phyloP scores from a whole-genome alignment of 2,888 invertebrate genomes.

The Diadegma fenestrale region DNA sequence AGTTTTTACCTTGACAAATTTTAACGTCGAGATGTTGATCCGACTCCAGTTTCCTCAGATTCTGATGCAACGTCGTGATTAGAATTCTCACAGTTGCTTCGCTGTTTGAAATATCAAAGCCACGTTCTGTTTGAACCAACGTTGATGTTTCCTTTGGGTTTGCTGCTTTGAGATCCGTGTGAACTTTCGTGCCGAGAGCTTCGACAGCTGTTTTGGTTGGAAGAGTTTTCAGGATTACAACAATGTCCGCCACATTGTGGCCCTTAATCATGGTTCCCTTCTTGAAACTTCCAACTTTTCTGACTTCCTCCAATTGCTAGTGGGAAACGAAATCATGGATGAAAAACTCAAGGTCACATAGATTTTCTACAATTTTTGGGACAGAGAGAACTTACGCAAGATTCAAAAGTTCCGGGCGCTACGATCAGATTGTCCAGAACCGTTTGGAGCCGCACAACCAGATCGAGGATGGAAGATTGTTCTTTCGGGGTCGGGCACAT shows the following conservation, averaged over 20 bases:
- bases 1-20: constrained; percentile 83
- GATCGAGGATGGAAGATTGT: constrained; percentile 95
- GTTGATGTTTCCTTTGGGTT: constrained; percentile 88
- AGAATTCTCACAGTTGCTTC: constrained; percentile 95
- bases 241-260: constrained; percentile 97
- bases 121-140: constrained; percentile 88
- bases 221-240: constrained; percentile 97
- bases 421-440: constrained; percentile 97
- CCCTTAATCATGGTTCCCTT: constrained; percentile 99
- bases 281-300: constrained; percentile 99
- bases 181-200: constrained; percentile 94
- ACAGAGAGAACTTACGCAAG: constrained; percentile 92
- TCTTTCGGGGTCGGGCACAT: constrained; percentile 96
- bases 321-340: constrained; percentile 46
- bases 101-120: constrained; percentile 95
- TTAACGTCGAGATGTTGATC: constrained; percentile 90
- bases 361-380: not conserved
- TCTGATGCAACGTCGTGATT: constrained; percentile 97
- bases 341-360: not conserved
- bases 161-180: constrained; percentile 93
- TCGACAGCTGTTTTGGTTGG: constrained; percentile 98
- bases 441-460: constrained; percentile 97
- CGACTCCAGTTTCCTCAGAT: constrained; percentile 96
- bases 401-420: constrained; percentile 96
- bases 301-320: constrained; percentile 96